Base-by-base conservation (phyloP, 1,140 invertebrate genomes). In the Papilio helenus region DNA sequence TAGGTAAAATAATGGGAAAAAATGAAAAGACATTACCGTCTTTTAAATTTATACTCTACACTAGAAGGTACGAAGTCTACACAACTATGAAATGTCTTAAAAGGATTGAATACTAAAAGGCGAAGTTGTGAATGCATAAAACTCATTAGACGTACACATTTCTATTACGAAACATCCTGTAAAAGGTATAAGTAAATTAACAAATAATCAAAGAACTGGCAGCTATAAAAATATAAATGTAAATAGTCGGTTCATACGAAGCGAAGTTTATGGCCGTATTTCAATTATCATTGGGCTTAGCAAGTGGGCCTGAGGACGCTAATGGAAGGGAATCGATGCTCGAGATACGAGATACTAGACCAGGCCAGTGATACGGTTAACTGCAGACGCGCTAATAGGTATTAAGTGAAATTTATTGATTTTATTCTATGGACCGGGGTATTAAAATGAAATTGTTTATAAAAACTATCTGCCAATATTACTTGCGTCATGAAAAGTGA, bases 271-370 rank as follows among this genome's bases (percentile, higher is more conserved):
- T 80, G 82, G 79, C 80, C 83, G 72, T 84, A 84, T 82, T 87
- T 87, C 85, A 88, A 88, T 91, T 89, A 89, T 88, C 88, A 82
- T 80, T 81, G 72, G 73, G 76, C 80, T 80, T 79, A 71, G 72
- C 81, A 78, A 82, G 82, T 74, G 84, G 87, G 86, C 84, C 84
- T 87, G 86, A 86, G 87, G 89, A 92, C 88, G 89, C 87, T 90
- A 90, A 92, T 90, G 87, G 82, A 87, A 85, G 83, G 79, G 83
- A 89, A 89, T 89, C 88, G 86, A 88, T 90, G 76, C 83, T 78
- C 55, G 76, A 85, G 81, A 86, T 84, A 83, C 55, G 76, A 85
- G 81, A 86, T 84, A 83, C 80, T 78, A 61, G 68, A 74, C 29
- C 76, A 85, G 82, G 87, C 81, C 86, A 83, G 44, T 79, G 82